Evolutionary conservation across 2,113 vertebrate genomes (phyloP), one percentile per base, ranked within the genome.

Genomic region (Lagopus leucura): DNA sequence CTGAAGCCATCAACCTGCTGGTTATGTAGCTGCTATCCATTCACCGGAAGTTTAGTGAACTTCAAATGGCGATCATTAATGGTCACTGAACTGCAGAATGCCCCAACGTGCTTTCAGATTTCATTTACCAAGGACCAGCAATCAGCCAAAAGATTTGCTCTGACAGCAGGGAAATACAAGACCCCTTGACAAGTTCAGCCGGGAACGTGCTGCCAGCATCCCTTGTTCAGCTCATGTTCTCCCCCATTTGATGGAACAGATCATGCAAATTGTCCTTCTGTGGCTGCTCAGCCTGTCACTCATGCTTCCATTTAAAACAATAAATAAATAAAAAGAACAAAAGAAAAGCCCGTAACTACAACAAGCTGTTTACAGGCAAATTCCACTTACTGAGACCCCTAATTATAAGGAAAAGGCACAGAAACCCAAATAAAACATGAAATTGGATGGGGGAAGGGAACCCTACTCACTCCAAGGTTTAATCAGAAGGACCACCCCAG

Each of bases 1-100:
- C 92, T 81, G 78, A 66, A 96, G 89, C 93, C 84, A 87, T 95
- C 96, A 97, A 93, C 79, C 84, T 93, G 94, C 94, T 95, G 93
- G 96, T 96, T 96, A 96, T 84, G 54, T 58, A 75, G 94, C 93
- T 96, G 86, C 94, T 97, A 97, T 95, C 96, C 94, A 96, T 82
- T 97, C 93, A 96, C 95, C 96, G 97, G 95, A 98, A 98, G 94
- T 97, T 97, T 97, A 98, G 95, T 98, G 97, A 98, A 98, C 97
- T 97, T 98, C 98, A 98, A 97, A 97, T 90, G 96, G 97, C 96
- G 96, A 98, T 97, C 96, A 95, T 97, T 98, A 97, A 98, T 97
- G 98, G 98, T 98, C 97, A 96, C 95, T 97, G 96, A 96, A 98
- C 97, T 87, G 97, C 97, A 97, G 94, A 97, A 97, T 93, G 97